Evolutionary conservation across 2,113 vertebrate genomes (phyloP), one percentile per base, ranked within the genome.

Genomic region (Bombycilla garrulus): DNA sequence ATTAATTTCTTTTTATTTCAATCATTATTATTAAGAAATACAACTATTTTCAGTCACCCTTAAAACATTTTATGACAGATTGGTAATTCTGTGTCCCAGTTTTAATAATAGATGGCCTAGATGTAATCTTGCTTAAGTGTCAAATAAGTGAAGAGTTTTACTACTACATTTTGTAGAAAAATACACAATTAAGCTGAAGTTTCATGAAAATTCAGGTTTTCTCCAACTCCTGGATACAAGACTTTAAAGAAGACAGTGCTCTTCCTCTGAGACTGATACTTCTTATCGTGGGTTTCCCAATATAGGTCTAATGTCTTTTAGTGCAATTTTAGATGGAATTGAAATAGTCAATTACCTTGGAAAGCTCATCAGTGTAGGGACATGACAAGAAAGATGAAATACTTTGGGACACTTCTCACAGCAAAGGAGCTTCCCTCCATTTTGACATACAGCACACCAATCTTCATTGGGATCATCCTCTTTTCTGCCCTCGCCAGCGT

Each of bases 391-490:
- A 36, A 98, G 98, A 48, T 98, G 98, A 91, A 98, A 98, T 12
- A 98, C 98, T 97, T 98, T 98, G 65, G 98, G 98, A 86, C 98
- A 98, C 80, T 98, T 98, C 54, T 98, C 98, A 92, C 98, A 98
- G 89, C 98, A 98, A 5, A 98, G 96, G 24, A 98, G 98, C 14
- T 98, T 98, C 45, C 98, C 98, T 87, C 98, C 98, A 15, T 98
- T 98, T 76, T 98, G 98, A 93, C 98, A 98, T 3, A 98, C 98
- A 14, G 98, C 98, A 90, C 98, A 98, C 98, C 98, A 98, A 12
- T 98, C 98, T 82, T 98, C 98, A n/a, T 98, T 98, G 69, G 98
- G 98, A 90, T 98, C 98, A 15, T 98, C 98, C 33, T 98, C 98
- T 92, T 98, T 98, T 9, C 98, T 97, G 5, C 97, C 92, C 45